Conservation (phyloP, 2,888 invertebrate species). For the Myopa tessellatipennis region DNA sequence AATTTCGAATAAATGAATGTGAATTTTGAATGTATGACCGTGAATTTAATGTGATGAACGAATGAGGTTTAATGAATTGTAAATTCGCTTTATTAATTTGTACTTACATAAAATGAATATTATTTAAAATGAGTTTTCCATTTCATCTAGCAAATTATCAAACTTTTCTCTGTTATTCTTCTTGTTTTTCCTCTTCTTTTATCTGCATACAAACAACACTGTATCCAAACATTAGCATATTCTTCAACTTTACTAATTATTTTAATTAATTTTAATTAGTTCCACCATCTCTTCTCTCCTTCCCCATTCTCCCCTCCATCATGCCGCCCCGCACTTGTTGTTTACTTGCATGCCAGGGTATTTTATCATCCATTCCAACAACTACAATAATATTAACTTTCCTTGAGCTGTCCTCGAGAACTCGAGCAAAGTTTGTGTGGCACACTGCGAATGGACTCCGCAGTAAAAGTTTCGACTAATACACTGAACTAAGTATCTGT, state of each 20-base stretch:
- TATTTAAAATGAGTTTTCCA: background rate
- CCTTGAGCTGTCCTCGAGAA: background rate
- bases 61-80: too few species aligned
- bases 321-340: background rate
- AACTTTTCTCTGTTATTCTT: background rate
- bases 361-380: background rate
- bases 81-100: too few species aligned
- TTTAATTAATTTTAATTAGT: constrained; percentile 12
- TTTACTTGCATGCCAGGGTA: background rate
- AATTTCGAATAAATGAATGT: too few species aligned
- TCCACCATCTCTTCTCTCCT: background rate
- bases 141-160: background rate
- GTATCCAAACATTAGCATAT: background rate
- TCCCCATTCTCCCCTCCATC: too few species aligned
- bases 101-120: background rate
- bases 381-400: background rate
- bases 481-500: constrained; percentile 1
- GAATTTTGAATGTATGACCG: too few species aligned
- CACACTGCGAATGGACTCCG: background rate
- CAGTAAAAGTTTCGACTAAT: background rate
- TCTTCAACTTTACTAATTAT: constrained; percentile 1
- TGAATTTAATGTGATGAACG: too few species aligned
- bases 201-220: background rate
- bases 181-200: background rate
- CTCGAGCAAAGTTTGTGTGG: background rate